Evolutionary conservation across 2,888 invertebrate species (phyloP).

Genomic region (Lithophane semibrunnea): DNA sequence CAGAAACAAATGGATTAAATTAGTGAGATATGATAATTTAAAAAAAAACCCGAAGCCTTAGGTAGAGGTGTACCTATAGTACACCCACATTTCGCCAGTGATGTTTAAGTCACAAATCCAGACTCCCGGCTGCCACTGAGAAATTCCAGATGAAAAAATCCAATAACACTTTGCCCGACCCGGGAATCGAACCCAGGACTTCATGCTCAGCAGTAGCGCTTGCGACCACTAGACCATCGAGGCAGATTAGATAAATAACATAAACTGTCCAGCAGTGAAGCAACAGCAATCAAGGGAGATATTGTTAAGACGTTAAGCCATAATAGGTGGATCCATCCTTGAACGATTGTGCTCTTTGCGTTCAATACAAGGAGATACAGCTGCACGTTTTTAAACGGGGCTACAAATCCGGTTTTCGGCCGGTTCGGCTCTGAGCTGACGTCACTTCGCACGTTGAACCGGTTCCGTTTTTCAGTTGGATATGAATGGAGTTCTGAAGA

Average conservation of each 20-base stretch:
- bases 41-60: too few species aligned
- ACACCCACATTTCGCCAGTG: too few species aligned
- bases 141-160: too few species aligned
- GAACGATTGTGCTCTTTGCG: constrained; percentile 8
- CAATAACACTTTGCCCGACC: too few species aligned
- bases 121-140: too few species aligned
- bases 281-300: constrained; percentile 6
- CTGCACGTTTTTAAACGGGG: constrained; percentile 8
- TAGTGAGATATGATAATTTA: too few species aligned
- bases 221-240: too few species aligned
- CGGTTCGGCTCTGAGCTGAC: constrained; percentile 12
- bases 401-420: constrained; percentile 22
- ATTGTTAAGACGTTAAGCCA: constrained; percentile 25
- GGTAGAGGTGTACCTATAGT: too few species aligned
- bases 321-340: constrained; percentile 11
- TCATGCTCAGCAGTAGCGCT: too few species aligned
- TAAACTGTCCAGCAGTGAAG: constrained; percentile 5
- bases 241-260: neutral
- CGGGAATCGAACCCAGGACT: too few species aligned
- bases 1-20: neutral
- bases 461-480: constrained; percentile 1
- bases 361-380: constrained; percentile 12
- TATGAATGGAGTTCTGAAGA: neutral
- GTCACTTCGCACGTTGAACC: constrained; percentile 20
- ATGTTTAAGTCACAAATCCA: too few species aligned